These are phyloP conservation scores for Xanthorhoe spadicearia DNA, from an alignment of 2,888 invertebrate genomes.

Conservation along the genomic window DNA sequence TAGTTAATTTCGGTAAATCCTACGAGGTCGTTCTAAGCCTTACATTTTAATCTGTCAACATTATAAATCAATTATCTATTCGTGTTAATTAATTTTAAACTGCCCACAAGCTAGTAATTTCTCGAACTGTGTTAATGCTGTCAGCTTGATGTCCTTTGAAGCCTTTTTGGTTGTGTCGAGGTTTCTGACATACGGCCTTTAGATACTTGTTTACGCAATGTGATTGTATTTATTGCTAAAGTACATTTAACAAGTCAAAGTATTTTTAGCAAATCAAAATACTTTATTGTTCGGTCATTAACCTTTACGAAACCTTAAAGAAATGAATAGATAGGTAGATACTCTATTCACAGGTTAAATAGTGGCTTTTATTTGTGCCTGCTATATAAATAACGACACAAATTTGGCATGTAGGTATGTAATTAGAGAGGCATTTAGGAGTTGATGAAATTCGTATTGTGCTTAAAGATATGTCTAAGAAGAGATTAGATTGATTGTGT, in stretches of 20 bases:
- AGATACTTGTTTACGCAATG: slow-evolving; percentile 23
- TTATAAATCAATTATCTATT: slow-evolving; percentile 21
- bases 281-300: neutral
- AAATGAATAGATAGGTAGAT: neutral
- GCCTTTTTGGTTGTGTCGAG: slow-evolving; percentile 29
- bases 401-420: neutral
- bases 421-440: neutral
- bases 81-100: slow-evolving; percentile 18
- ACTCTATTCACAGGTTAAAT: neutral
- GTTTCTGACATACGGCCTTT: slow-evolving; percentile 16
- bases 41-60: slow-evolving; percentile 17
- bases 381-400: neutral
- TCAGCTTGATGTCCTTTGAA: slow-evolving; percentile 27
- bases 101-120: slow-evolving; percentile 6
- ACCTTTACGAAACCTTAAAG: neutral
- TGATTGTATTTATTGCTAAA: slow-evolving; percentile 5
- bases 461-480: too few relatives aligned
- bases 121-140: slow-evolving; percentile 10
- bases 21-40: neutral
- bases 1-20: neutral
- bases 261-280: neutral
- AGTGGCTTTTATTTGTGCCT: neutral
- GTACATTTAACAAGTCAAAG: neutral
- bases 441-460: too few relatives aligned
- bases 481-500: too few relatives aligned